Base-by-base conservation (phyloP, 1,140 invertebrate genomes). In the Procambarus virginalis region DNA sequence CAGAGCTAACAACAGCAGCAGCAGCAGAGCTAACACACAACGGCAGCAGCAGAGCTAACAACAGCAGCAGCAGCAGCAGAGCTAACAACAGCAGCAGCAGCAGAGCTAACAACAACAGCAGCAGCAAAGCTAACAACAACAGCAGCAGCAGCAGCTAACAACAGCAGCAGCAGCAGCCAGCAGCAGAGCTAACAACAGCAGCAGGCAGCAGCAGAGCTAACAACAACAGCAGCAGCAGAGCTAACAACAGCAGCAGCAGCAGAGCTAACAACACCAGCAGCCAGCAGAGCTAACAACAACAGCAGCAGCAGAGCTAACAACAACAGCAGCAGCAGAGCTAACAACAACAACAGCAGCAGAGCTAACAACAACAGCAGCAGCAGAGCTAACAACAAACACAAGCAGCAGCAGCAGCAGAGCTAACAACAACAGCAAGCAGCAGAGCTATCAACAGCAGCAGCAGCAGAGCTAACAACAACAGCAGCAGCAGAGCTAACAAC, bases 61-160 rank as follows among this genome's bases (percentile, higher is more conserved):
- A n/a, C 64, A 68, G 64, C 64, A 68, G 64, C 64, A 68, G 64
- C 64, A 68, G n/a, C 64, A 14, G 64, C 64, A 68, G n/a, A 68
- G n/a, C n/a, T 68, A 68, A 68, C 64, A 68, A 68, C 64, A 68
- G 2, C 64, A 68, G 64, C 64, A 68, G 64, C 12, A 14, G 64
- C 64, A 14, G 64, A 68, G n/a, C 12, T n/a, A 68, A n/a, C 64
- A 68, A n/a, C 64, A 68, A 12, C n/a, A 68, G 12, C 64, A 68
- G 12, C 64, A 68, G 10, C 64, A 68, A 1, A n/a, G 64, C 64
- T 68, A n/a, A 34, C 64, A 14, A n/a, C 64, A 68, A n/a, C 64
- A 68, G 64, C 34, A 34, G 34, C 34, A 34, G 34, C 34, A 34
- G 34, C 34, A 34, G 34, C 34, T 34, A 34, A 34, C 34, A 34